phyloP scores from a whole-genome alignment of 2,797 vertebrate genomes.

The Chiloscyllium punctatum region DNA sequence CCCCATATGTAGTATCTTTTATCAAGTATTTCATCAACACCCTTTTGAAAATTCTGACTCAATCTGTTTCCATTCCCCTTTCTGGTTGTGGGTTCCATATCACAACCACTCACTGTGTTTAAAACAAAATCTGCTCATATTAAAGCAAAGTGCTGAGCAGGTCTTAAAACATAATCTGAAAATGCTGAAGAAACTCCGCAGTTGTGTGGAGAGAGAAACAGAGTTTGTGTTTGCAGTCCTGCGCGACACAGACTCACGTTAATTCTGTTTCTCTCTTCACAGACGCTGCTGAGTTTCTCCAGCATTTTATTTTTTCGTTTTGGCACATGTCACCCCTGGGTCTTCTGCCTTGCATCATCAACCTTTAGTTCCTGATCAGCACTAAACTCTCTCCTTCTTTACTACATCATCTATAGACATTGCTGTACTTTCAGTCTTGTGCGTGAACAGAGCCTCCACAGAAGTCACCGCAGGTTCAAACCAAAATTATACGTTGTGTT shows the following conservation, averaged over 20 bases:
- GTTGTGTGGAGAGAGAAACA: too few species aligned
- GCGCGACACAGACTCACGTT: too few species aligned
- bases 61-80: not conserved
- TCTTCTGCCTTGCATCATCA: not conserved
- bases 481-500: not conserved
- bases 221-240: too few species aligned
- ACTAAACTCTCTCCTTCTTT: not conserved
- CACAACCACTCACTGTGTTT: too few species aligned
- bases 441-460: not conserved
- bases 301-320: too few species aligned
- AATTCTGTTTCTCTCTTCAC: too few species aligned
- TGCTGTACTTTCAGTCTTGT: not conserved
- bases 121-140: not conserved
- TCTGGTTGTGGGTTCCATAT: not conserved
- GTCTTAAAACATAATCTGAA: too few species aligned
- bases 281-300: too few species aligned
- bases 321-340: not conserved
- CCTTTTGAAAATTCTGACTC: not conserved
- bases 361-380: not conserved
- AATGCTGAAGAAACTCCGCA: too few species aligned
- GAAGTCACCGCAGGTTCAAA: not conserved
- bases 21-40: not conserved
- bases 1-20: not conserved
- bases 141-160: too few species aligned
- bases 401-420: not conserved